Conservation (phyloP, 2,113 vertebrate genomes). For the Empidonax traillii region DNA sequence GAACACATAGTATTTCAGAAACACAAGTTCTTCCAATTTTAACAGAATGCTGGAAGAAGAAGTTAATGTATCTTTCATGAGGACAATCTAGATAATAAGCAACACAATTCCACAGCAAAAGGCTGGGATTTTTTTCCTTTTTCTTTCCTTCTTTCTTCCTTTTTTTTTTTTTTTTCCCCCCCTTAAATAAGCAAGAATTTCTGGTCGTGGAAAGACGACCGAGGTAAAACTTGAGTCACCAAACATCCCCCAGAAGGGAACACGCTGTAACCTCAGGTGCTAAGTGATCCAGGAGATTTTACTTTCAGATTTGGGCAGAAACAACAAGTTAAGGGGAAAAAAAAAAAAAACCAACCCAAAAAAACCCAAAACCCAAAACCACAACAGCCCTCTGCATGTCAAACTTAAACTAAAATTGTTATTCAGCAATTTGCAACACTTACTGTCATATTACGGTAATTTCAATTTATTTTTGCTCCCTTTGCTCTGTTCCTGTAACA, state of each 20-base stretch:
- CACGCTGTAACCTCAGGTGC: not conserved
- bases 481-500: not conserved
- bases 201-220: not conserved
- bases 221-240: not conserved
- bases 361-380: not conserved
- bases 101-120: slow-evolving; percentile 41
- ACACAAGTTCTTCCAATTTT: slow-evolving; percentile 46
- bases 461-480: slow-evolving; percentile 20
- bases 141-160: not conserved
- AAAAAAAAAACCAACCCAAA: not conserved
- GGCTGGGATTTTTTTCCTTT: not conserved
- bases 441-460: slow-evolving; percentile 67
- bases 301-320: slow-evolving; percentile 24
- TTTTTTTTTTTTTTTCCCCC: not conserved
- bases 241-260: not conserved
- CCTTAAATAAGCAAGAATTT: not conserved
- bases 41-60: slow-evolving; percentile 56
- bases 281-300: not conserved
- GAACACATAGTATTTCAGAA: not conserved
- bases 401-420: slow-evolving; percentile 39
- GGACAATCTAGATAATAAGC: slow-evolving; percentile 61
- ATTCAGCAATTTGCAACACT: slow-evolving; percentile 69
- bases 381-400: not conserved
- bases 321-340: not conserved
- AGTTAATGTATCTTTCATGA: slow-evolving; percentile 61